phyloP scores from a whole-genome alignment of 2,113 vertebrate genomes.

The Dicrurus megarhynchus region DNA sequence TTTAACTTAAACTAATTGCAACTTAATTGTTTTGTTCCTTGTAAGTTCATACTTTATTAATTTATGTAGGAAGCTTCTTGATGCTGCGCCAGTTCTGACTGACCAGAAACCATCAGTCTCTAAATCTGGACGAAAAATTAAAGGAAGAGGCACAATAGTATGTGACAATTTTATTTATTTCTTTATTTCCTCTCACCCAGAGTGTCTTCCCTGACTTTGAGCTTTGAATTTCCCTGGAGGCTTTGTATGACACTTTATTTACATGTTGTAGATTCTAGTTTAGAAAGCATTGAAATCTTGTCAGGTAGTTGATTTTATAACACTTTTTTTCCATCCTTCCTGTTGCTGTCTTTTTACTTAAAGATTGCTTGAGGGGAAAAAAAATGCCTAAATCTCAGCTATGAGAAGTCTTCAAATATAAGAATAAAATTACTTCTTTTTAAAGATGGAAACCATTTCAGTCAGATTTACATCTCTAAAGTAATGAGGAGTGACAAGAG shows the following conservation, averaged over 20 bases:
- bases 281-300: not conserved
- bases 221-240: not conserved
- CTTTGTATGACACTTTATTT: not conserved
- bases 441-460: not conserved
- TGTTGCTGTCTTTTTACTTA: not conserved
- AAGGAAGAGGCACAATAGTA: slow-evolving; percentile 97
- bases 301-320: not conserved
- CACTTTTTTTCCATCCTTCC: not conserved
- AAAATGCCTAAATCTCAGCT: not conserved
- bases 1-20: not conserved
- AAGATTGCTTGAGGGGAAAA: not conserved
- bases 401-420: not conserved
- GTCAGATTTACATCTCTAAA: not conserved
- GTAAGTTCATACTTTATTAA: not conserved
- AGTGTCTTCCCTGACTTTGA: not conserved
- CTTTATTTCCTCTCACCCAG: not conserved
- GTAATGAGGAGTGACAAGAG: not conserved
- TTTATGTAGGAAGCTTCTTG: slow-evolving; percentile 79
- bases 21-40: not conserved
- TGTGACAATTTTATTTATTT: slow-evolving; percentile 25
- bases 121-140: slow-evolving; percentile 96
- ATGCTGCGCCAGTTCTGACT: slow-evolving; percentile 61
- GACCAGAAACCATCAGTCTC: slow-evolving; percentile 91
- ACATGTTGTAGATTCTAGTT: not conserved
- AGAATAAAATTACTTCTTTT: not conserved